phyloP scores from a whole-genome alignment of 2,797 vertebrate species.

The Karalla daura region DNA sequence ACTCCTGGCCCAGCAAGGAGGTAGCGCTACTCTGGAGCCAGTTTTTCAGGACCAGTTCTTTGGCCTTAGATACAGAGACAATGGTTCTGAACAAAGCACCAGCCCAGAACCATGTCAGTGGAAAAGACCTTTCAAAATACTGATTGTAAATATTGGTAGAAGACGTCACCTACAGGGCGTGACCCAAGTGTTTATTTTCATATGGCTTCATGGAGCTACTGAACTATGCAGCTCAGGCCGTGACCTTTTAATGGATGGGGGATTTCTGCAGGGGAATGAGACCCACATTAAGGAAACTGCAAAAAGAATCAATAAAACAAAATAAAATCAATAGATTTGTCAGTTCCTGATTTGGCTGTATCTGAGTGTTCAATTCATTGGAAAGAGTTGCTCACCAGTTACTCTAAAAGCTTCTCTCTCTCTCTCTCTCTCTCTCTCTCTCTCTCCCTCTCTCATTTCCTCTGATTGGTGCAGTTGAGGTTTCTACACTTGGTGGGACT shows the following conservation, averaged over 20 bases:
- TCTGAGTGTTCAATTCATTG: not conserved
- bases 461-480: not conserved
- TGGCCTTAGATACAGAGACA: too few species aligned
- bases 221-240: not conserved
- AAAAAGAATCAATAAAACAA: not conserved
- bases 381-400: not conserved
- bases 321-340: not conserved
- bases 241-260: not conserved
- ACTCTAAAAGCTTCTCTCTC: not conserved
- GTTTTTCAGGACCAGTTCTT: too few species aligned
- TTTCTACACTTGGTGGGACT: conserved; percentile 4
- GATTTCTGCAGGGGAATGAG: not conserved
- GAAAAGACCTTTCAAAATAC: too few species aligned
- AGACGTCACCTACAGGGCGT: too few species aligned
- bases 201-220: too few species aligned
- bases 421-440: too few species aligned
- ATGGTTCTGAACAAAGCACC: too few species aligned
- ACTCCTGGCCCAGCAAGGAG: too few species aligned
- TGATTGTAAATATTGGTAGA: too few species aligned
- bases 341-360: not conserved
- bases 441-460: not conserved
- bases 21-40: too few species aligned
- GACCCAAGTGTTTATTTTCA: too few species aligned
- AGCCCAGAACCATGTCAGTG: too few species aligned
- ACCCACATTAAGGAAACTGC: not conserved